These are phyloP conservation scores for Sebastolobus altivelis DNA, from an alignment of 2,797 vertebrate genomes.

Conservation along the genomic window DNA sequence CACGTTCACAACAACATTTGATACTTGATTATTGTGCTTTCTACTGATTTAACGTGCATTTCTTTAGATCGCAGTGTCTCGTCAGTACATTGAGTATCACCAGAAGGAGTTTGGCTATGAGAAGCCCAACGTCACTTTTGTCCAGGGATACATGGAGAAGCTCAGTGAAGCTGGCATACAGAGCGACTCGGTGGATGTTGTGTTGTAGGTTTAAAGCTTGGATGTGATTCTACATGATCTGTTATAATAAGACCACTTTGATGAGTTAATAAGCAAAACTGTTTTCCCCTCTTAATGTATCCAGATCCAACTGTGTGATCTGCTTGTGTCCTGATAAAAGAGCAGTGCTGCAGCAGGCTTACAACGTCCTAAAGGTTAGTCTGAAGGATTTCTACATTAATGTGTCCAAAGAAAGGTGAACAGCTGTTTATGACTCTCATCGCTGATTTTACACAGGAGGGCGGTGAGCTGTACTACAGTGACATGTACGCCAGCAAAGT, in stretches of 20 bases:
- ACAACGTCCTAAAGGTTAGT: conserved; percentile 79
- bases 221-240: neutral
- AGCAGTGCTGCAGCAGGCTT: conserved; percentile 80
- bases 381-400: neutral
- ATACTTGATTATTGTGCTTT: neutral
- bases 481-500: conserved; percentile 84
- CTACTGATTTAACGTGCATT: neutral
- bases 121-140: conserved; percentile 80
- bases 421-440: neutral
- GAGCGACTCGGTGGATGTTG: conserved; percentile 77
- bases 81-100: conserved; percentile 81
- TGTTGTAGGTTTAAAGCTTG: conserved; percentile 74
- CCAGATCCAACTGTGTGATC: conserved; percentile 85
- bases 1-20: accelerated
- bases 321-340: conserved; percentile 86
- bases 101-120: conserved; percentile 81
- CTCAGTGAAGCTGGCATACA: conserved; percentile 80
- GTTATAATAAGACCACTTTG: neutral
- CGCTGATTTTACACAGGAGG: conserved; percentile 69
- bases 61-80: conserved; percentile 71
- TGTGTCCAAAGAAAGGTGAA: neutral
- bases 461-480: conserved; percentile 86
- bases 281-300: neutral
- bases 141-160: conserved; percentile 85
- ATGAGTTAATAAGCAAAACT: neutral